Conservation (phyloP, 2,888 invertebrate species). For the Margaritifera margaritifera region DNA sequence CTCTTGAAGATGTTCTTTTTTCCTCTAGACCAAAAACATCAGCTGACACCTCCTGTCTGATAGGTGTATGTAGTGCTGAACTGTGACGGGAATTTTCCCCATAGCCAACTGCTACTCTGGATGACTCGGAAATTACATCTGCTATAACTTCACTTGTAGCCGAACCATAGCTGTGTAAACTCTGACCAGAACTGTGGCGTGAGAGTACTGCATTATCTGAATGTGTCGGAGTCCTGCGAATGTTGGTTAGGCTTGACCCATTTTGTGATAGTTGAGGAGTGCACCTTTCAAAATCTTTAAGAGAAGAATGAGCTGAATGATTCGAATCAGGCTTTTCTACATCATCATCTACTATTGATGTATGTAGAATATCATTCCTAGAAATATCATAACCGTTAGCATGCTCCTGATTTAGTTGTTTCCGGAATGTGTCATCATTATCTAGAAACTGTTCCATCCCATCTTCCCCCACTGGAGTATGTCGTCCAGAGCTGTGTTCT, state of each 20-base stretch:
- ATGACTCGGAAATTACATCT: too few species aligned
- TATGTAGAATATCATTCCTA: constrained; percentile 13
- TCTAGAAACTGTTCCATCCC: constrained; percentile 48
- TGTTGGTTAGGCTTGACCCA: too few species aligned
- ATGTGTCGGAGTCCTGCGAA: constrained; percentile 29
- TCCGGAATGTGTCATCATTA: constrained; percentile 23
- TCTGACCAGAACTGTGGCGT: constrained; percentile 38
- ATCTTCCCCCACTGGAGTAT: constrained; percentile 57
- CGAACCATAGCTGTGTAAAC: too few species aligned
- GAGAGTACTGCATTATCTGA: constrained; percentile 36
- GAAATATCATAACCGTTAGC: constrained; percentile 8
- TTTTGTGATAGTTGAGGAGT: not conserved
- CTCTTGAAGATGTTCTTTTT: constrained; percentile 6
- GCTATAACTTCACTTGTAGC: too few species aligned
- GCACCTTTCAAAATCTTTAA: constrained; percentile 1
- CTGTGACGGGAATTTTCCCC: constrained; percentile 9
- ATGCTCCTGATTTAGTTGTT: constrained; percentile 12
- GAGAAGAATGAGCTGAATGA: constrained; percentile 19
- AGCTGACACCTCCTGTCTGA: constrained; percentile 13
- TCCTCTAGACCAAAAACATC: constrained; percentile 15
- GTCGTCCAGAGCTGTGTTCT: constrained; percentile 34
- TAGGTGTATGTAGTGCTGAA: constrained; percentile 31
- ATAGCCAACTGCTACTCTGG: not conserved
- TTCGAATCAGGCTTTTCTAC: constrained; percentile 25
- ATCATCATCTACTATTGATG: constrained; percentile 34